Conservation (phyloP, 2,797 vertebrate genomes). For the Clarias pachynema region DNA sequence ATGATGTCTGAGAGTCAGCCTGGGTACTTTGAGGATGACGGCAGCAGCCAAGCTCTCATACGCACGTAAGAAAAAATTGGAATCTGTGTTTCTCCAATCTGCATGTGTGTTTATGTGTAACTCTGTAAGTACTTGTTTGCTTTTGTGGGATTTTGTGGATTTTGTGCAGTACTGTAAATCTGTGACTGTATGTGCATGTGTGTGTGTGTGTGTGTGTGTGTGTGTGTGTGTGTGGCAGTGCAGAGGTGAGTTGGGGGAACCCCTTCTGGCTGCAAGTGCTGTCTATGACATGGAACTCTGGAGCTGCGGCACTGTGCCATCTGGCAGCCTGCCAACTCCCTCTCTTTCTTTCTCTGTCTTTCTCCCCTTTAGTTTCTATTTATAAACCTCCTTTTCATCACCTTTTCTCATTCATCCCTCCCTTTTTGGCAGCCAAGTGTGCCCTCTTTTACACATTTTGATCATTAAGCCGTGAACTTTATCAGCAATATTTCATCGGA, state of each 20-base stretch:
- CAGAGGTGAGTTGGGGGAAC: conserved; percentile 72
- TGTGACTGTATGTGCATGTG: conserved; percentile 50
- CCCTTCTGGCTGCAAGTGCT: conserved; percentile 78
- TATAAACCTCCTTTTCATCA: conserved; percentile 45
- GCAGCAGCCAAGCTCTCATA: not conserved
- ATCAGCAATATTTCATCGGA: not conserved
- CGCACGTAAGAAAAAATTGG: too few relatives aligned
- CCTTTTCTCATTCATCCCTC: conserved; percentile 40
- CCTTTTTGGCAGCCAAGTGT: conserved; percentile 34
- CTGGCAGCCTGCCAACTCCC: conserved; percentile 65
- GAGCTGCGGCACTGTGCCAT: conserved; percentile 74
- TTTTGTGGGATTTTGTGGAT: not conserved
- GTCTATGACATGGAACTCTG: conserved; percentile 69
- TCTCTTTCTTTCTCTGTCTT: conserved; percentile 18
- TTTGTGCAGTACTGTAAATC: conserved; percentile 29
- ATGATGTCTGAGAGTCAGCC: not conserved
- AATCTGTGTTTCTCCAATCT: not conserved
- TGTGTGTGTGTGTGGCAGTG: conserved; percentile 48
- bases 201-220: conserved; percentile 44
- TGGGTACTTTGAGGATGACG: not conserved
- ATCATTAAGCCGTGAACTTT: conserved; percentile 3
- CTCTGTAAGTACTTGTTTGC: conserved; percentile 18
- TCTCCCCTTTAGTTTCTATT: conserved; percentile 28
- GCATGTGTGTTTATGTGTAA: conserved; percentile 4
- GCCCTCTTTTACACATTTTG: conserved; percentile 27